A percentile compares a stretch with the other conserved stretches of the same genome.
Conservation (phyloP, 2,113 vertebrate genomes). For the Pagrus major region DNA sequence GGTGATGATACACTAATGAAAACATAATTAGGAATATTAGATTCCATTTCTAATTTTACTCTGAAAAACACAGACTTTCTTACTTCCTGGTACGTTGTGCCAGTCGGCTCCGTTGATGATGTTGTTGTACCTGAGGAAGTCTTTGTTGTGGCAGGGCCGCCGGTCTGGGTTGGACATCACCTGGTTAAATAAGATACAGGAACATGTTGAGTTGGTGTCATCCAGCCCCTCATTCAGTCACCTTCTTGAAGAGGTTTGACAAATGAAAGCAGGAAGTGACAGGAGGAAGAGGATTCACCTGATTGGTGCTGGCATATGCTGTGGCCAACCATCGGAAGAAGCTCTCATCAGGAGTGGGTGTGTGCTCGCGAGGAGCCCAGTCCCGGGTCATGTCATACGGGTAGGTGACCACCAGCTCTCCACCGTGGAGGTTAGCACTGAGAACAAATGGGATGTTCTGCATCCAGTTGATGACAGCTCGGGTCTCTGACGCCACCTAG, state of each 20-base stretch:
- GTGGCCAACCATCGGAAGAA: constrained; percentile 96
- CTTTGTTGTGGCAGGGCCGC: constrained; percentile 90
- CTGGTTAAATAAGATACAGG: constrained; percentile 58
- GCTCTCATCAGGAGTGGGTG: constrained; percentile 87
- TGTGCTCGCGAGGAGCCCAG: constrained; percentile 84
- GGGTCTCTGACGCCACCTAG: constrained; percentile 92
- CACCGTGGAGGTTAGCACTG: constrained; percentile 93
- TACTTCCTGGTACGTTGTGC: constrained; percentile 91
- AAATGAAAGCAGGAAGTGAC: neutral
- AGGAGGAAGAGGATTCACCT: constrained; percentile 22
- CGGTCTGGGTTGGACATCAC: constrained; percentile 91
- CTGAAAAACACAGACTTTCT: constrained; percentile 68
- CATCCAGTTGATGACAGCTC: constrained; percentile 93
- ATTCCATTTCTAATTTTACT: too few species aligned
- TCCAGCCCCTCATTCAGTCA: too few species aligned
- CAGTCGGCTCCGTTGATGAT: constrained; percentile 94
- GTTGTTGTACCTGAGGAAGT: constrained; percentile 89
- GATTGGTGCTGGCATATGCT: constrained; percentile 91
- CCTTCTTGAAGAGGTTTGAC: neutral
- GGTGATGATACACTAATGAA: too few species aligned
- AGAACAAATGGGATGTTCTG: constrained; percentile 93
- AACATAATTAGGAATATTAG: too few species aligned
- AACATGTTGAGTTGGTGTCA: neutral
- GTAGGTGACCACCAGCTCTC: constrained; percentile 93
- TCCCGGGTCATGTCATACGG: constrained; percentile 83